phyloP scores from a whole-genome alignment of 2,113 vertebrate species.

The Nothoprocta perdicaria region DNA sequence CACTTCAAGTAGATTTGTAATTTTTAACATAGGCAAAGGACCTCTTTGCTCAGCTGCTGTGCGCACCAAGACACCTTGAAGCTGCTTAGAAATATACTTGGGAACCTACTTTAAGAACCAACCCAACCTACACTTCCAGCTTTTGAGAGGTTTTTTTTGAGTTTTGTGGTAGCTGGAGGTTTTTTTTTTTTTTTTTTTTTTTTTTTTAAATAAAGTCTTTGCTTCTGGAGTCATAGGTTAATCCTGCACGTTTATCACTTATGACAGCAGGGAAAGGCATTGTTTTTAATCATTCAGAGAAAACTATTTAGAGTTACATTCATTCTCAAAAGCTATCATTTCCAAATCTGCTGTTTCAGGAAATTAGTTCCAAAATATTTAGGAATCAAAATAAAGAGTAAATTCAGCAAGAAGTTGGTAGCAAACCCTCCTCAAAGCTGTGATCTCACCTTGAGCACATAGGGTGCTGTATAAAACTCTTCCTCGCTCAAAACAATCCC shows the following conservation, averaged over 20 bases:
- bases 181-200: background rate
- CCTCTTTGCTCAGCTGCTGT: too few relatives aligned
- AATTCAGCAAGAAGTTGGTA: background rate
- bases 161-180: background rate
- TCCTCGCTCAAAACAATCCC: background rate
- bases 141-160: background rate
- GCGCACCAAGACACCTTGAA: background rate
- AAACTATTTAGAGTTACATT: background rate
- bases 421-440: background rate
- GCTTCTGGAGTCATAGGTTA: background rate
- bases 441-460: background rate
- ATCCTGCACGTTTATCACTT: background rate
- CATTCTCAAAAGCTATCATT: background rate
- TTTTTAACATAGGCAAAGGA: fast-evolving
- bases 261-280: background rate
- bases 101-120: background rate
- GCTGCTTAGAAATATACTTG: background rate
- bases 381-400: background rate
- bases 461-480: background rate
- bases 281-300: background rate
- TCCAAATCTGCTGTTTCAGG: background rate
- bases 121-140: background rate
- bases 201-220: background rate
- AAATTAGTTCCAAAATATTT: background rate
- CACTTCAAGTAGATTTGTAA: background rate